Conservation (phyloP, 1,140 invertebrate genomes). For the Scaptomyza pallida region DNA sequence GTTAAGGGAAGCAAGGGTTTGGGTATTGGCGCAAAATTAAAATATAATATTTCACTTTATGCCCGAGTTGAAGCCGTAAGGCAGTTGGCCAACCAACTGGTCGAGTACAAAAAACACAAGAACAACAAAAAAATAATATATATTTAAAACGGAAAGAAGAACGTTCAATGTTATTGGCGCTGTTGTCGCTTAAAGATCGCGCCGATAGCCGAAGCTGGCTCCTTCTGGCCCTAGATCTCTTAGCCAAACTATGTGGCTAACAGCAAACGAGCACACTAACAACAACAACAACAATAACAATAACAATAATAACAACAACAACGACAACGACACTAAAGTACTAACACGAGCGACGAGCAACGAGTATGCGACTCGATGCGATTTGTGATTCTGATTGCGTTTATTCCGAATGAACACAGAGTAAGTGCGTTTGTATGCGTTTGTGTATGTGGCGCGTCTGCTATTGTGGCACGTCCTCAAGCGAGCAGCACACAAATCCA, state of each 20-base stretch:
- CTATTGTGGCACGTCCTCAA: conserved; percentile 61
- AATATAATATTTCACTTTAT: conserved; percentile 63
- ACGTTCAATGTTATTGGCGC: conserved; percentile 32
- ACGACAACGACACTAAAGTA: conserved; percentile 2
- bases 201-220: conserved; percentile 23
- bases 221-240: conserved; percentile 18
- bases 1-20: neutral
- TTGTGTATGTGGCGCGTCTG: neutral
- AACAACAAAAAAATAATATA: no score
- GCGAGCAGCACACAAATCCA: conserved; percentile 68
- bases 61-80: conserved; percentile 9
- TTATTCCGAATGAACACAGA: conserved; percentile 19
- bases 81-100: conserved; percentile 4
- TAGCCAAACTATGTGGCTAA: conserved; percentile 16
- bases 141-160: neutral
- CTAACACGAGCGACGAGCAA: conserved; percentile 5
- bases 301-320: neutral
- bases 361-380: conserved; percentile 7
- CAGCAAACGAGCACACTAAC: neutral
- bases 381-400: conserved; percentile 19
- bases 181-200: conserved; percentile 39
- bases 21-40: conserved; percentile 47
- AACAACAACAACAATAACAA: neutral
- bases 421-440: conserved; percentile 2
- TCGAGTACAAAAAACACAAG: neutral